phyloP scores from a whole-genome alignment of 2,888 invertebrate genomes.

The Conus canariensis region DNA sequence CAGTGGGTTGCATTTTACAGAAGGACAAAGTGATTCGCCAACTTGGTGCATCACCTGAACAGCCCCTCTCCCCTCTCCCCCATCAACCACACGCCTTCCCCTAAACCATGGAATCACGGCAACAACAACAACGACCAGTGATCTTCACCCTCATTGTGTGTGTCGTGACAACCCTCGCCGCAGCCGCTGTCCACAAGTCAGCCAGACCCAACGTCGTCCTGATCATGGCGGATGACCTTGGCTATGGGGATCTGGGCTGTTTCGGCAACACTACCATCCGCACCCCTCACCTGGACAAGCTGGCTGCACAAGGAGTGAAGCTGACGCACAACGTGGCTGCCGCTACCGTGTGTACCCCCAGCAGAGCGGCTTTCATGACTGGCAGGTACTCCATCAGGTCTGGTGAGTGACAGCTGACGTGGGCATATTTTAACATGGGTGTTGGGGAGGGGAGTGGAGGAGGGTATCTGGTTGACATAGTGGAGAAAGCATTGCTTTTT shows the following conservation, averaged over 20 bases:
- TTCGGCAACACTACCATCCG: slow-evolving; percentile 79
- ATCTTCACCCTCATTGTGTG: too few relatives aligned
- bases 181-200: not conserved
- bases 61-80: too few relatives aligned
- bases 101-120: too few relatives aligned
- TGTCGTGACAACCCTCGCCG: too few relatives aligned
- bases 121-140: too few relatives aligned
- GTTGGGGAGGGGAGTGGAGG: too few relatives aligned
- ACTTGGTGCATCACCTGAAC: too few relatives aligned
- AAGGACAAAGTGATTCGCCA: too few relatives aligned
- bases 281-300: slow-evolving; percentile 79
- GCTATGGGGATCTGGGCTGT: slow-evolving; percentile 79
- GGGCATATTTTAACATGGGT: not conserved
- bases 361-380: slow-evolving; percentile 81
- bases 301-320: slow-evolving; percentile 78
- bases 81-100: too few relatives aligned
- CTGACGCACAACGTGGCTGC: slow-evolving; percentile 76
- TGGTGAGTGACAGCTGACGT: slow-evolving; percentile 52
- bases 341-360: slow-evolving; percentile 79
- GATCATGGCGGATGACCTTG: slow-evolving; percentile 81
- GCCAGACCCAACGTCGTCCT: slow-evolving; percentile 80
- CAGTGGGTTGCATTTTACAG: too few relatives aligned
- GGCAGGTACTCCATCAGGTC: slow-evolving; percentile 72
- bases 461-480: too few relatives aligned
- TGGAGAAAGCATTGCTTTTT: not conserved